Conservation (phyloP, 2,797 vertebrate species). For the Taenioides sp. region DNA sequence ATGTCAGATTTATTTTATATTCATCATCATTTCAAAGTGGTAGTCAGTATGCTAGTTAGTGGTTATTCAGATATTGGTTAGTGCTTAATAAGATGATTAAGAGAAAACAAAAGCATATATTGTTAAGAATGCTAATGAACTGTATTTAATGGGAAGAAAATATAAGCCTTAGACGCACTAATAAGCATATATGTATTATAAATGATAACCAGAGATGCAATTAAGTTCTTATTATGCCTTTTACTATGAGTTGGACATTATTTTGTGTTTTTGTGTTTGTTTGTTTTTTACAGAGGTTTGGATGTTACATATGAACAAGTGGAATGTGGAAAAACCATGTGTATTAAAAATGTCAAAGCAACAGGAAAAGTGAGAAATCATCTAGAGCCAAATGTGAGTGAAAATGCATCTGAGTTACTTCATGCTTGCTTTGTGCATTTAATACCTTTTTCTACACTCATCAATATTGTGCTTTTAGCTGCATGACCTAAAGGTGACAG, state of each 20-base stretch:
- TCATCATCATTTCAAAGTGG: background rate
- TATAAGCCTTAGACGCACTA: no score
- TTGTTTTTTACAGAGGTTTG: constrained; percentile 78
- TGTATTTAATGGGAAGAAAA: no score
- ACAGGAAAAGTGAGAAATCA: constrained; percentile 77
- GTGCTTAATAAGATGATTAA: no score
- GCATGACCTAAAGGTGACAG: constrained; percentile 79
- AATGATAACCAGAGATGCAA: no score
- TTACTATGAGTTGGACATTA: no score
- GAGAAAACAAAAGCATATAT: no score
- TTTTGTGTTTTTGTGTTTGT: constrained; percentile 1
- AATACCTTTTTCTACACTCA: background rate
- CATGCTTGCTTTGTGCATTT: background rate
- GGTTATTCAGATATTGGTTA: no score
- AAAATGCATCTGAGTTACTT: background rate
- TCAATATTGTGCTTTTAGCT: constrained; percentile 58
- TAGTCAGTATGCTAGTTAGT: no score
- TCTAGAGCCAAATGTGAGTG: constrained; percentile 80
- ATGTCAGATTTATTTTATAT: background rate
- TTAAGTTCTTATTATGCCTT: no score
- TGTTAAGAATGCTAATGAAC: no score
- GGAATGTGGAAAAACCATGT: constrained; percentile 54
- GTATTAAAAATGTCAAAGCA: constrained; percentile 81
- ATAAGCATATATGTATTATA: no score
- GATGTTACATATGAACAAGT: constrained; percentile 74